Evolutionary conservation across 2,888 invertebrate species (phyloP).

Genomic region (Pimpla rufipes): DNA sequence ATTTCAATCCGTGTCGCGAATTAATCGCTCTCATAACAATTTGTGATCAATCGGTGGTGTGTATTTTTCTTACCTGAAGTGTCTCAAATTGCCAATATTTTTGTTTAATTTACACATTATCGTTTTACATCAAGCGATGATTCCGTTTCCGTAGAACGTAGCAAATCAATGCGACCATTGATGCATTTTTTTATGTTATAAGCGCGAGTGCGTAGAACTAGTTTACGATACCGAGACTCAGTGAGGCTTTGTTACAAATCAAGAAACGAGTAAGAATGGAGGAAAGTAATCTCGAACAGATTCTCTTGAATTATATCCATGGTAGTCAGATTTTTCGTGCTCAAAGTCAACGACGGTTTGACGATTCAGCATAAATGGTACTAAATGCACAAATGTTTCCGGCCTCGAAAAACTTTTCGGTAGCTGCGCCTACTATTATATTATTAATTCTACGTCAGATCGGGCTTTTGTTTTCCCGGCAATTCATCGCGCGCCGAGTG

Average conservation of each 20-base stretch:
- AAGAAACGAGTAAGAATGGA: neutral
- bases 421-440: neutral
- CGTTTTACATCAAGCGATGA: neutral
- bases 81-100: conserved; percentile 8
- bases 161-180: neutral
- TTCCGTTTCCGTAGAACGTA: neutral
- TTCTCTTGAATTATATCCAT: conserved; percentile 8
- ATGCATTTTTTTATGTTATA: conserved; percentile 1
- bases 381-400: conserved; percentile 34
- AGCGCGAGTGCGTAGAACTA: conserved; percentile 11
- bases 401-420: conserved; percentile 5
- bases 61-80: neutral
- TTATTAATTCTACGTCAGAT: neutral
- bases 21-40: conserved; percentile 3
- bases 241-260: neutral
- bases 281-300: neutral
- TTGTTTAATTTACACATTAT: conserved; percentile 1
- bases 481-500: neutral
- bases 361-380: too few relatives aligned
- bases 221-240: conserved; percentile 20
- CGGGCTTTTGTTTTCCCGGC: neutral
- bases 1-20: neutral
- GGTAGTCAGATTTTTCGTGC: neutral
- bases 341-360: conserved; percentile 5
- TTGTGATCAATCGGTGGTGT: conserved; percentile 3